phyloP scores from a whole-genome alignment of 2,888 invertebrate genomes.

The Mactromeris polynyma region DNA sequence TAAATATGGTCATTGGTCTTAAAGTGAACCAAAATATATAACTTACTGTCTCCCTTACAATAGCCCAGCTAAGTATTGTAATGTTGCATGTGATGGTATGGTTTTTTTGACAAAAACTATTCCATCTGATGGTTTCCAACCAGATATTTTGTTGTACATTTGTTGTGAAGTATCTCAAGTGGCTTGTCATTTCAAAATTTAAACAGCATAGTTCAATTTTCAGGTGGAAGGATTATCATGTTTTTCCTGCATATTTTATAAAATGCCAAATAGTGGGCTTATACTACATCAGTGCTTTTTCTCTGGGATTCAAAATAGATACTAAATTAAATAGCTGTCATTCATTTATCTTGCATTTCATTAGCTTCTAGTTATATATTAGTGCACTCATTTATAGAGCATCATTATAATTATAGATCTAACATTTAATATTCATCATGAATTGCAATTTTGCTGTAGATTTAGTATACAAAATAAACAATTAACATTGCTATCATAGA shows the following conservation, averaged over 20 bases:
- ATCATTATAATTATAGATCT: background rate
- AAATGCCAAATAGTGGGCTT: too few relatives aligned
- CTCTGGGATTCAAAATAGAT: too few relatives aligned
- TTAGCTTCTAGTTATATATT: background rate
- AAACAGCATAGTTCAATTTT: background rate
- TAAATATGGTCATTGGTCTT: too few relatives aligned
- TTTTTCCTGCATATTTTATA: too few relatives aligned
- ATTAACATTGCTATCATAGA: background rate
- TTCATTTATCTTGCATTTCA: background rate
- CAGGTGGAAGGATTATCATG: background rate
- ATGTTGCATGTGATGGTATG: background rate
- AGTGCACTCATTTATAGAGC: background rate
- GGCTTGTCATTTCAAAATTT: background rate
- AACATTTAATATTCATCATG: background rate
- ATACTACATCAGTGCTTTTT: too few relatives aligned
- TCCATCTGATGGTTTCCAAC: background rate
- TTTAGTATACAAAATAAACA: background rate
- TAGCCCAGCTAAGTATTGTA: background rate
- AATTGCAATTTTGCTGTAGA: background rate
- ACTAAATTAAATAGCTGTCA: background rate
- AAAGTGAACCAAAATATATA: too few relatives aligned
- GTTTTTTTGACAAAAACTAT: background rate
- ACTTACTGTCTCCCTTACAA: background rate
- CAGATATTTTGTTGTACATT: background rate
- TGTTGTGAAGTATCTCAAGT: background rate